A percentile compares a stretch with the other conserved stretches of the same genome.
phyloP scores from a whole-genome alignment of 2,797 vertebrate genomes.

The Gorsachius magnificus region DNA sequence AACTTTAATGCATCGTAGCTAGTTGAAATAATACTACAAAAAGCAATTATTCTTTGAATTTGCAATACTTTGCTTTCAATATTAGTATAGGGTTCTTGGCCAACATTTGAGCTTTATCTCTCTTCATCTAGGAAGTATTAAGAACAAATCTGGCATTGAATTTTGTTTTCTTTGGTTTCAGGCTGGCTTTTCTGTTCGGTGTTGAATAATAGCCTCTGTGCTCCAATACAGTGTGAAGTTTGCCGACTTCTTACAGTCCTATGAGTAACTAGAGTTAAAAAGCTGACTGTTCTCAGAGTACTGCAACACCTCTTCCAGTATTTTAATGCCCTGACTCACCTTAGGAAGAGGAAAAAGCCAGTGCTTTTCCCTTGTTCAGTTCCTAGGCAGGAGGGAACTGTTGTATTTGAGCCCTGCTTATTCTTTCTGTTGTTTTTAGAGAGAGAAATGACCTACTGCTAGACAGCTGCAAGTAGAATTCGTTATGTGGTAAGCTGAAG shows the following conservation, averaged over 20 bases:
- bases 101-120: neutral
- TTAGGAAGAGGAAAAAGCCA: too few relatives aligned
- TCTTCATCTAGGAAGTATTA: neutral
- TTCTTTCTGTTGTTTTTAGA: neutral
- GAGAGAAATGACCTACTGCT: neutral
- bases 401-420: neutral
- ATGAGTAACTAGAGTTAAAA: neutral
- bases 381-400: neutral
- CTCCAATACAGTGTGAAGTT: neutral
- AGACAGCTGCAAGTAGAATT: neutral
- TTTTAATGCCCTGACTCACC: fast-evolving
- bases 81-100: neutral
- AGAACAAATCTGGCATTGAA: neutral
- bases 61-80: neutral
- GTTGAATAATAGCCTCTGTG: neutral
- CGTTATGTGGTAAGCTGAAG: neutral
- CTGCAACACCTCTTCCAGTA: neutral
- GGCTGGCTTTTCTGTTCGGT: neutral
- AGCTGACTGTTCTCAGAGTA: neutral
- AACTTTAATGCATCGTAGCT: fast-evolving
- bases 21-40: neutral
- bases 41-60: neutral
- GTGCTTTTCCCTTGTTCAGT: neutral
- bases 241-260: neutral
- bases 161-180: neutral